These are phyloP conservation scores for Acleris literana DNA, from an alignment of 2,888 invertebrate genomes.

Conservation along the genomic window DNA sequence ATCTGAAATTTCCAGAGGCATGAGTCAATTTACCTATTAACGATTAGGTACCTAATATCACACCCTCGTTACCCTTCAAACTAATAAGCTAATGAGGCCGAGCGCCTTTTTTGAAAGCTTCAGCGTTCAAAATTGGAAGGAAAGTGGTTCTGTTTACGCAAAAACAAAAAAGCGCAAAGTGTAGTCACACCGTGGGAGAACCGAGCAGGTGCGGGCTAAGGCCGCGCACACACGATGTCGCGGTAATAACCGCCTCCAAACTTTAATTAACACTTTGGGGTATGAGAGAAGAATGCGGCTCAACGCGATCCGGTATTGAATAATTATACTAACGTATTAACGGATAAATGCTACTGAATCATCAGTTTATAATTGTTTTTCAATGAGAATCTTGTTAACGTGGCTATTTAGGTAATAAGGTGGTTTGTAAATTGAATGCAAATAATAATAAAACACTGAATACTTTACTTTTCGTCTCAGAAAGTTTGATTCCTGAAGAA, in stretches of 20 bases:
- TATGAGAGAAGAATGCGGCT: slow-evolving; percentile 26
- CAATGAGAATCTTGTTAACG: too few species aligned
- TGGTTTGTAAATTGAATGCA: too few species aligned
- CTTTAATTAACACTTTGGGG: slow-evolving; percentile 34
- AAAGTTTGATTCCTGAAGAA: too few species aligned
- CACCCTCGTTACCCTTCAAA: too few species aligned
- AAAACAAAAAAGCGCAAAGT: slow-evolving; percentile 53
- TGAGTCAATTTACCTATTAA: too few species aligned
- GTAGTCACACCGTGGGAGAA: slow-evolving; percentile 76
- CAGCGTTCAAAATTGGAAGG: slow-evolving; percentile 64
- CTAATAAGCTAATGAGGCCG: too few species aligned
- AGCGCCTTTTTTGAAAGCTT: background rate
- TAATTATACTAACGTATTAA: background rate
- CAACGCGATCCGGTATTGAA: background rate
- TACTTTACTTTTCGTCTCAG: too few species aligned
- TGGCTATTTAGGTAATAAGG: too few species aligned
- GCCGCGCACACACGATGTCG: slow-evolving; percentile 49
- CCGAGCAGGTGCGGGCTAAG: slow-evolving; percentile 64
- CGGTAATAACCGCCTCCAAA: slow-evolving; percentile 38
- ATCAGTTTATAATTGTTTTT: too few species aligned
- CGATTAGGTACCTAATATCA: too few species aligned
- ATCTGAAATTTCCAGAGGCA: too few species aligned
- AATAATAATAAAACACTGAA: too few species aligned
- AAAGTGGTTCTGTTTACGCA: slow-evolving; percentile 74
- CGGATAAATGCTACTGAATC: background rate